Conservation (phyloP, 2,797 vertebrate species). For the Sarcophilus harrisii region DNA sequence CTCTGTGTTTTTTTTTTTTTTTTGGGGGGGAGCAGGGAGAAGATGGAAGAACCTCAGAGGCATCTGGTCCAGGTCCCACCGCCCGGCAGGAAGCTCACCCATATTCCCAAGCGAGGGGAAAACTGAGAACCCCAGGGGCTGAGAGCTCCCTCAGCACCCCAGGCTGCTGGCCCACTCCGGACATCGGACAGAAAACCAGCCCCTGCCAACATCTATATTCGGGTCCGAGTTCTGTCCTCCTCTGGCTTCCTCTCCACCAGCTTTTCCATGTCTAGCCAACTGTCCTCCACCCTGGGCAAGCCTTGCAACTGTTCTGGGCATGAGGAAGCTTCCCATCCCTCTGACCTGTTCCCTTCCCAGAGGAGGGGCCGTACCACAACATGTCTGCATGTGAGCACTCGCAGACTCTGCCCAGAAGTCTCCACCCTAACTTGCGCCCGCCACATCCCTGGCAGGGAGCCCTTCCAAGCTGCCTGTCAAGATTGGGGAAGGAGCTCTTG, state of each 20-base stretch:
- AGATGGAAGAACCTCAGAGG: neutral
- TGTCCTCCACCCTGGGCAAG: neutral
- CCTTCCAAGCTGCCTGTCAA: conserved; percentile 14
- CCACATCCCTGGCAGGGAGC: no score
- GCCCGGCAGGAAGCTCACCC: neutral
- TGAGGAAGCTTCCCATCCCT: neutral
- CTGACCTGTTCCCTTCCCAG: neutral
- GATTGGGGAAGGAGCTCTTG: conserved; percentile 1
- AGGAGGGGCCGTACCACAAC: neutral
- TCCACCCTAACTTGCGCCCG: neutral
- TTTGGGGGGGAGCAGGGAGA: conserved; percentile 6
- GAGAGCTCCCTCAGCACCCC: conserved; percentile 18
- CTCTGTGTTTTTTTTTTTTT: conserved; percentile 25
- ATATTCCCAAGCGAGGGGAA: neutral
- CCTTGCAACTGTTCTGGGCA: neutral
- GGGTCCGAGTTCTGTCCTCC: no score
- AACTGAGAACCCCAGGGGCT: neutral
- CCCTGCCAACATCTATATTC: neutral
- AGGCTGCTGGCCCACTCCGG: conserved; percentile 5
- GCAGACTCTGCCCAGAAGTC: neutral
- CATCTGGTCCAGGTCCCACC: neutral
- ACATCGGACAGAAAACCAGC: neutral
- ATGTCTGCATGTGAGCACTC: neutral
- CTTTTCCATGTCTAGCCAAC: neutral
- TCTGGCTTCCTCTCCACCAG: neutral